Conservation (phyloP, 2,113 vertebrate species). For the Malurus melanocephalus region DNA sequence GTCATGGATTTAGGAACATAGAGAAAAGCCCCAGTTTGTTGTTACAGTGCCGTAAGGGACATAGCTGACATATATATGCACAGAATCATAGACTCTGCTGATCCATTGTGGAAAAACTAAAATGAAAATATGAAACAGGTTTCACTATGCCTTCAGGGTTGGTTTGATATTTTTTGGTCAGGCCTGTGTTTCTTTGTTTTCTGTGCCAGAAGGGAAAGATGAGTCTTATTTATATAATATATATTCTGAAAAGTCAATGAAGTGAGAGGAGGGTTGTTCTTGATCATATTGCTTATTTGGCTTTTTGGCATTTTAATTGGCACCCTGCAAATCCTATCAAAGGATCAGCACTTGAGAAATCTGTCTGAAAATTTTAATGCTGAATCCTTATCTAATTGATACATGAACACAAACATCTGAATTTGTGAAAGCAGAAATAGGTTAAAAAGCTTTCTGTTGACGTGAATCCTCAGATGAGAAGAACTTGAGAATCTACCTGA, state of each 20-base stretch:
- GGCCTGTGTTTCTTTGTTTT: neutral
- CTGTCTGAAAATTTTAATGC: neutral
- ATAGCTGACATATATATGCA: neutral
- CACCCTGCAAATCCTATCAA: neutral
- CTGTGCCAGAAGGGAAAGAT: neutral
- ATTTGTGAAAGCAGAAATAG: neutral
- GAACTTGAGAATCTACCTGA: neutral
- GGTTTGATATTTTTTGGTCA: neutral
- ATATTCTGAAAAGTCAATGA: neutral
- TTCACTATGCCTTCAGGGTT: neutral
- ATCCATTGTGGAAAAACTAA: neutral
- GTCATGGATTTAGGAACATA: neutral
- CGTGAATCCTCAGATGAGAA: neutral
- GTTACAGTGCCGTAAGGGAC: neutral
- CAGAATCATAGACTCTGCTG: neutral
- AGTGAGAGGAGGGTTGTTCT: neutral
- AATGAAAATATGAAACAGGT: neutral
- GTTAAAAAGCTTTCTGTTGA: neutral
- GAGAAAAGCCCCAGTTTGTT: neutral
- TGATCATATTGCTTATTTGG: neutral
- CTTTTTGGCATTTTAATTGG: neutral
- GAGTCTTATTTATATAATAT: neutral
- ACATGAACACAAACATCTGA: neutral
- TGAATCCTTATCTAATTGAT: neutral
- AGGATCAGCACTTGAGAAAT: neutral